Base-by-base conservation (phyloP, 2,797 vertebrate species). In the Leucoraja ocellata region DNA sequence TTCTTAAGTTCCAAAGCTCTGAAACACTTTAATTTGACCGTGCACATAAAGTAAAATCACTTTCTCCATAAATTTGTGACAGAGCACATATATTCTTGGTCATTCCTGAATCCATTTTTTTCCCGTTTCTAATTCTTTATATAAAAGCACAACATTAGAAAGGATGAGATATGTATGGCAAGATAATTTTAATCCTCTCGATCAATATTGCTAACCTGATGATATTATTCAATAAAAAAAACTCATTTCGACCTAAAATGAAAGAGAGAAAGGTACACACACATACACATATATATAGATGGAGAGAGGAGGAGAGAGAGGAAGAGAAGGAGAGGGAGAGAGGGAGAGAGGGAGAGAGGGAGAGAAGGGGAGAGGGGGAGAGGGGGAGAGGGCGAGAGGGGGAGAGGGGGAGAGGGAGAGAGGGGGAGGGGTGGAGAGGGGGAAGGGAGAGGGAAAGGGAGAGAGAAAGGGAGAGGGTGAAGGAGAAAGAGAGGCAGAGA, bases 211-310 rank as follows among this genome's bases (percentile, higher is more conserved):
- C 97, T 97, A 97, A 97, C 97, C 96, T 96, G 96, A 96, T 97
- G 97, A 97, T 97, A 97, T 97, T 97, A 97, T 97, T 97, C 97
- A 97, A 97, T 97, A 97, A 97, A 97, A 96, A 97, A 96, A 54
- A 97, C 97, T 97, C 96, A 97, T 97, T 97, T 97, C 96, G 96
- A 96, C 97, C 96, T 96, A 97, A 96, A 97, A 97, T 97, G 96
- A 97, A 97, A 97, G 97, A 54, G 6, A 54, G 46, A 54, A 46
- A 46, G 46, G 46, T 54, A 54, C 4, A 54, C 46, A 54, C 46
- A 54, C 46, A 54, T 32, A 32, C 32, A 32, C 32, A 32, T 32
- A 32, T 32, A 32, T 32, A 32, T 32, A 32, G 0, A 32, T 2
- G 46, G 46, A 4, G 2, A 4, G 4, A 4, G 4, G 46, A 46